Evolutionary conservation across 2,888 invertebrate genomes (phyloP).

Genomic region (Rhopalosiphum nymphaeae): DNA sequence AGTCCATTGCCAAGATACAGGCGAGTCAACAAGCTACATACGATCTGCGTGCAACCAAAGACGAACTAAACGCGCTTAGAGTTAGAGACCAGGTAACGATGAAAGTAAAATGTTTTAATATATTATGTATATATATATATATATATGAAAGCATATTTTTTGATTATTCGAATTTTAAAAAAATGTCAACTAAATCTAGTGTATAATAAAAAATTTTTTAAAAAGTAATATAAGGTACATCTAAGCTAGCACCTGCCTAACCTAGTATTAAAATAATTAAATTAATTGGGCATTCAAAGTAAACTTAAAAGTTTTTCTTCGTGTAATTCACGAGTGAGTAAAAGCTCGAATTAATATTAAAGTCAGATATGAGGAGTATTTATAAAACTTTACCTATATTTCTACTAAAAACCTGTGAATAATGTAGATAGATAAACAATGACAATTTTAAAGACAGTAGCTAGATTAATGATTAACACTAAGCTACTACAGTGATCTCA

Average conservation of each 20-base stretch:
- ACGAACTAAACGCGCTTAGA: conserved; percentile 73
- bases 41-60: conserved; percentile 72
- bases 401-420: not conserved
- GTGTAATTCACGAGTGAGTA: not conserved
- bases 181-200: not conserved
- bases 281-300: not conserved
- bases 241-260: too few relatives aligned
- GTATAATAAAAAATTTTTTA: not conserved
- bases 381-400: not conserved
- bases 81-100: conserved; percentile 73
- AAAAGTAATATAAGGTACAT: not conserved
- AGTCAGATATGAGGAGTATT: not conserved
- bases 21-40: conserved; percentile 73
- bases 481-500: not conserved
- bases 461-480: too few relatives aligned
- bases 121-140: not conserved
- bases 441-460: too few relatives aligned
- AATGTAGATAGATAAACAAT: not conserved
- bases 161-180: not conserved
- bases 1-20: conserved; percentile 73
- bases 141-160: not conserved
- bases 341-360: not conserved
- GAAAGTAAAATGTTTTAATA: not conserved
- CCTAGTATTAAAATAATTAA: not conserved
- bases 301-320: not conserved